These are phyloP conservation scores for Eumerus sabulonum DNA, from an alignment of 2,888 invertebrate genomes.

Conservation along the genomic window DNA sequence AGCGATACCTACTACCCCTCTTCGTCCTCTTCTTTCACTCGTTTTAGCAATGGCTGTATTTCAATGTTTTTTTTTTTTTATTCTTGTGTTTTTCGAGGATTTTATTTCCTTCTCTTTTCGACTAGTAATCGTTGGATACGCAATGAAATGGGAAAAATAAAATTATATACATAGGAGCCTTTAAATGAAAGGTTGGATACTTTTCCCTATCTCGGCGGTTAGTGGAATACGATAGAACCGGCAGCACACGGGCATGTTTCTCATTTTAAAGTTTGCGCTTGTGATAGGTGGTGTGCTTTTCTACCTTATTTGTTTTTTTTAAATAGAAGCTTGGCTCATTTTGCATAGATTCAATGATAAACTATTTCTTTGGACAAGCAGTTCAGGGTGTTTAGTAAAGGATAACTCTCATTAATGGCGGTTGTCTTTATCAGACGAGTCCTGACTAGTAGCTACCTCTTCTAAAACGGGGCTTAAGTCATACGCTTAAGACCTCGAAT, in stretches of 20 bases:
- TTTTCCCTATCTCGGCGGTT: constrained; percentile 19
- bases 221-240: constrained; percentile 28
- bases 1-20: constrained; percentile 65
- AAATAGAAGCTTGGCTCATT: too few species aligned
- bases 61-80: too few species aligned
- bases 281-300: constrained; percentile 63
- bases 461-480: too few species aligned
- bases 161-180: neutral
- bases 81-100: too few species aligned
- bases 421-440: too few species aligned
- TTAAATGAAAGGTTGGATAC: constrained; percentile 36
- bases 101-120: too few species aligned
- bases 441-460: too few species aligned
- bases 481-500: too few species aligned
- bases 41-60: neutral
- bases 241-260: constrained; percentile 67
- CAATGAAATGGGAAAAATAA: constrained; percentile 36
- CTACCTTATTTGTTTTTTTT: constrained; percentile 4
- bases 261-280: constrained; percentile 65
- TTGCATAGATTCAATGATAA: too few species aligned
- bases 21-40: constrained; percentile 36
- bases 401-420: too few species aligned
- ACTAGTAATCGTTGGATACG: constrained; percentile 29
- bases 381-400: too few species aligned
- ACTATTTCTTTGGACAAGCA: too few species aligned